These are phyloP conservation scores for Ophraella communa DNA, from an alignment of 2,888 invertebrate genomes.

Conservation along the genomic window DNA sequence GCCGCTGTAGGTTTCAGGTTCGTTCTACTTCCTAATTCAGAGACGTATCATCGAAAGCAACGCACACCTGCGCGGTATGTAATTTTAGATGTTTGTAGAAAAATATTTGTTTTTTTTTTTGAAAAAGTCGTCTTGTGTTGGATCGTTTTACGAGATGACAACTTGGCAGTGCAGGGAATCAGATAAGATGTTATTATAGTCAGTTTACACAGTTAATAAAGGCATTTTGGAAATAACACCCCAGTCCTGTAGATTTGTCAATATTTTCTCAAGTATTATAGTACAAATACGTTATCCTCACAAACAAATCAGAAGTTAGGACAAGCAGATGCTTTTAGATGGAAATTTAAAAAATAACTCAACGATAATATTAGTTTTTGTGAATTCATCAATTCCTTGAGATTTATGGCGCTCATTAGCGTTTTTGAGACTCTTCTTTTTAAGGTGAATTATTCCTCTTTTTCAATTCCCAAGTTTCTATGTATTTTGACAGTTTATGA, in stretches of 20 bases:
- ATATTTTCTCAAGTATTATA: constrained; percentile 4
- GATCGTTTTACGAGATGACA: constrained; percentile 8
- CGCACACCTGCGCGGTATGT: constrained; percentile 27
- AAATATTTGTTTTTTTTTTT: constrained; percentile 28
- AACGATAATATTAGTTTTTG: too few species aligned
- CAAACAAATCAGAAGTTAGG: too few species aligned
- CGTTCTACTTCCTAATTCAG: too few species aligned
- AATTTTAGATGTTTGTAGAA: constrained; percentile 32
- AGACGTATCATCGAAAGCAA: constrained; percentile 5
- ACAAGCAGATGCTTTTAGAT: too few species aligned
- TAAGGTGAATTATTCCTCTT: too few species aligned
- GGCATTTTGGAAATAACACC: constrained; percentile 12
- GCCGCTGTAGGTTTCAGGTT: too few species aligned
- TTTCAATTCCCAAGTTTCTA: too few species aligned
- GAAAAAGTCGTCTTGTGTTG: constrained; percentile 20
- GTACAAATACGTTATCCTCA: not conserved
- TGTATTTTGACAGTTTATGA: too few species aligned
- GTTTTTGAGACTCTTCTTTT: too few species aligned
- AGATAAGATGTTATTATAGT: constrained; percentile 13
- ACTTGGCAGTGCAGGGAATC: constrained; percentile 1
- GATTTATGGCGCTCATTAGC: too few species aligned
- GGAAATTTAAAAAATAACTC: too few species aligned
- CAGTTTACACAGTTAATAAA: constrained; percentile 27
- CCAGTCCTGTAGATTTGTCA: constrained; percentile 16
- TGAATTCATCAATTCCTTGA: too few species aligned